Evolutionary conservation across 2,113 vertebrate genomes (phyloP).

Genomic region (Romanogobio albipinnatus): DNA sequence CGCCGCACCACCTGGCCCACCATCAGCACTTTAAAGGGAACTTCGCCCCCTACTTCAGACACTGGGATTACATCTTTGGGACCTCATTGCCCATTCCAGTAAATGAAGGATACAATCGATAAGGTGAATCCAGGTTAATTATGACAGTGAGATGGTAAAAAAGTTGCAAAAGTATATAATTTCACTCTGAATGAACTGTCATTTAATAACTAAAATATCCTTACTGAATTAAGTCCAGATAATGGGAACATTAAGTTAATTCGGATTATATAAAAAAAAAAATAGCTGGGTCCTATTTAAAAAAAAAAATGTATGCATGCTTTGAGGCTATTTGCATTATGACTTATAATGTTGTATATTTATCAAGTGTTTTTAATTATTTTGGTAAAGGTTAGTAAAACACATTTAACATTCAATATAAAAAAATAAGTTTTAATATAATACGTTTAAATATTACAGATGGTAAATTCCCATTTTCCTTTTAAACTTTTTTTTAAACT

Average conservation of each 20-base stretch:
- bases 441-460: no score
- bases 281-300: no score
- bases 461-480: background rate
- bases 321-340: no score
- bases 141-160: background rate
- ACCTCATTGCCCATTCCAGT: conserved; percentile 61
- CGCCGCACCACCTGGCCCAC: conserved; percentile 75
- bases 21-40: conserved; percentile 68
- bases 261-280: no score
- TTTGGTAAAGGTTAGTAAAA: background rate
- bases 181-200: background rate
- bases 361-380: no score
- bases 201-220: background rate
- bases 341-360: no score
- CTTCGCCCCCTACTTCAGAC: conserved; percentile 80
- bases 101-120: conserved; percentile 59
- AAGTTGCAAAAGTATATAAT: background rate
- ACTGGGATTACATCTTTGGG: conserved; percentile 78
- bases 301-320: no score
- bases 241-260: background rate
- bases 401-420: background rate
- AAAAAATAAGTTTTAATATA: no score
- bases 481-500: background rate
- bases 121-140: background rate
- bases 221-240: no score